Percentiles rank a stretch among this genome's conserved stretches.
phyloP scores from a whole-genome alignment of 2,888 invertebrate species.

The Nymphalis c-album region DNA sequence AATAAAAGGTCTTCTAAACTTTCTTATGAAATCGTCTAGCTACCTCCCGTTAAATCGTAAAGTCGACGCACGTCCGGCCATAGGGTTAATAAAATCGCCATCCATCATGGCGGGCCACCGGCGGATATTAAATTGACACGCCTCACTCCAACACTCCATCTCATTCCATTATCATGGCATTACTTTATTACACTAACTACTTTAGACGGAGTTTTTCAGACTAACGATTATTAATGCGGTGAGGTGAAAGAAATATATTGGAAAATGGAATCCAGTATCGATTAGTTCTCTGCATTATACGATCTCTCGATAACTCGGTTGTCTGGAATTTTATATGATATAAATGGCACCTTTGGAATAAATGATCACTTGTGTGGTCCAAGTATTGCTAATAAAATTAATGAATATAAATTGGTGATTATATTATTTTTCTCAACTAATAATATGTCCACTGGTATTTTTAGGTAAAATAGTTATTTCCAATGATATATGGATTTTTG shows the following conservation, averaged over 20 bases:
- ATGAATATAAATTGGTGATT: constrained; percentile 3
- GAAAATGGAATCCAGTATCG: constrained; percentile 33
- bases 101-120: constrained; percentile 67
- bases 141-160: constrained; percentile 64
- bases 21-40: constrained; percentile 48
- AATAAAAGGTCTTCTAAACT: constrained; percentile 42
- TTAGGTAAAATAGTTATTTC: too few relatives aligned
- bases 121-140: constrained; percentile 78
- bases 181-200: constrained; percentile 45
- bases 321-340: constrained; percentile 7
- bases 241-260: constrained; percentile 16
- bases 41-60: constrained; percentile 52
- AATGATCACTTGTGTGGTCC: constrained; percentile 10
- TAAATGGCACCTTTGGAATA: constrained; percentile 19
- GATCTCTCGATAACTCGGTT: constrained; percentile 9
- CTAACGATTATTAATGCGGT: constrained; percentile 25
- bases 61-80: constrained; percentile 50
- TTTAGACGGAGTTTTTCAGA: constrained; percentile 32
- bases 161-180: constrained; percentile 59
- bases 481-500: too few relatives aligned
- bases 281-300: constrained; percentile 29
- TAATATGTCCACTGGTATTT: too few relatives aligned
- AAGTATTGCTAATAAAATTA: background rate
- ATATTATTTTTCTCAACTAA: background rate
- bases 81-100: constrained; percentile 66